Evolutionary conservation across 2,797 vertebrate species (phyloP).

Genomic region (Chiloscyllium punctatum): DNA sequence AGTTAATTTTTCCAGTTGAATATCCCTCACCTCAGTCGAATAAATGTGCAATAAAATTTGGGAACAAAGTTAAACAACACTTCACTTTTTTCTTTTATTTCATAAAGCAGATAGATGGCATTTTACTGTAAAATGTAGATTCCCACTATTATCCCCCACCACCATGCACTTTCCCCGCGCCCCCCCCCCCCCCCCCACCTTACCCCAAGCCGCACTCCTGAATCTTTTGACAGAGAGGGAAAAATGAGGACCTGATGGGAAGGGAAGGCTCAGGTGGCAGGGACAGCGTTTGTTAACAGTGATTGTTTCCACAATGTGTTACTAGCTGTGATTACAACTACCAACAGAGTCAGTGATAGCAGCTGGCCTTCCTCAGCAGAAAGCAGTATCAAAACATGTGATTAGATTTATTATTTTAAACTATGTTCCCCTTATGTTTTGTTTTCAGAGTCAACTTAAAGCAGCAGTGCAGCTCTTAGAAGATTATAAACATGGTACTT

Average conservation of each 20-base stretch:
- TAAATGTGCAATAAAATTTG: neutral
- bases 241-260: neutral
- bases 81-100: neutral
- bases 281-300: constrained; percentile 8
- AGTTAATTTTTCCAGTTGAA: neutral
- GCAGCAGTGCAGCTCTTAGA: constrained; percentile 74
- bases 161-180: too few relatives aligned
- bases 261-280: constrained; percentile 5
- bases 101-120: neutral
- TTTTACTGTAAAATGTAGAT: neutral
- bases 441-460: constrained; percentile 67
- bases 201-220: neutral
- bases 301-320: constrained; percentile 15
- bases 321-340: constrained; percentile 7
- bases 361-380: neutral
- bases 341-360: constrained; percentile 5
- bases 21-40: neutral
- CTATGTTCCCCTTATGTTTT: neutral
- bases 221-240: neutral
- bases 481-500: constrained; percentile 65
- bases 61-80: neutral
- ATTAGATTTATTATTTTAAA: constrained; percentile 13
- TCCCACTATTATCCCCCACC: neutral
- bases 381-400: neutral
- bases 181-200: neutral